These are phyloP conservation scores for Staurois parvus DNA, from an alignment of 2,797 vertebrate species.

Conservation along the genomic window DNA sequence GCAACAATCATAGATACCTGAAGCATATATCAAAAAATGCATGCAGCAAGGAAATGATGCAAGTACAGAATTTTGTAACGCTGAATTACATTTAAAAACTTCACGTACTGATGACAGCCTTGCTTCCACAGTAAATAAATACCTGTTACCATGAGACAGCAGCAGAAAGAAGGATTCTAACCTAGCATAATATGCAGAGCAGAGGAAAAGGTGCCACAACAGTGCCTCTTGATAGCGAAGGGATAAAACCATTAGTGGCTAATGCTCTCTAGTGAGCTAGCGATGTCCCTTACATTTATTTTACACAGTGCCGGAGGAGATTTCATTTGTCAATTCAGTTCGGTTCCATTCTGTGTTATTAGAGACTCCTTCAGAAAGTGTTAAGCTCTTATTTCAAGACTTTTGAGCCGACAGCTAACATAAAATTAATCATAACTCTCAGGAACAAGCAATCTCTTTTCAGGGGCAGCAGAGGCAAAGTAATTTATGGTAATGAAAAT, in stretches of 20 bases:
- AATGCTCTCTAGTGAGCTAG: constrained; percentile 59
- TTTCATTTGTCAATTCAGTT: constrained; percentile 62
- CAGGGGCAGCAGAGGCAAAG: constrained; percentile 54
- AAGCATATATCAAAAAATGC: background rate
- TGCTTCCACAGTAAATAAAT: constrained; percentile 33
- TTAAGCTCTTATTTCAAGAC: constrained; percentile 54
- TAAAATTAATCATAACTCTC: constrained; percentile 55
- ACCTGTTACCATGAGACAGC: constrained; percentile 35
- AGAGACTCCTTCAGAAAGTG: constrained; percentile 61
- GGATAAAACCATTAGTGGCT: constrained; percentile 62
- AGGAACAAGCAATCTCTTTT: constrained; percentile 51
- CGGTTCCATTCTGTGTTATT: constrained; percentile 61
- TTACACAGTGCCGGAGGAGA: background rate
- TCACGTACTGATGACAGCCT: background rate
- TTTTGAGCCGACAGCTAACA: constrained; percentile 56
- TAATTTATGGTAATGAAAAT: constrained; percentile 62
- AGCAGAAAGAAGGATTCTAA: constrained; percentile 40
- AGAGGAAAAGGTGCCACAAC: constrained; percentile 43
- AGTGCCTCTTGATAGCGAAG: constrained; percentile 42
- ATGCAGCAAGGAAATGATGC: background rate
- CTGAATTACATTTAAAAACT: background rate
- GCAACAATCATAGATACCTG: background rate
- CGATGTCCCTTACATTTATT: constrained; percentile 59
- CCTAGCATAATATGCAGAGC: constrained; percentile 48
- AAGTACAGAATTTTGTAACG: background rate